These are phyloP conservation scores for Eulemur macaco DNA, from an alignment of 2,113 vertebrate genomes.

Conservation along the genomic window DNA sequence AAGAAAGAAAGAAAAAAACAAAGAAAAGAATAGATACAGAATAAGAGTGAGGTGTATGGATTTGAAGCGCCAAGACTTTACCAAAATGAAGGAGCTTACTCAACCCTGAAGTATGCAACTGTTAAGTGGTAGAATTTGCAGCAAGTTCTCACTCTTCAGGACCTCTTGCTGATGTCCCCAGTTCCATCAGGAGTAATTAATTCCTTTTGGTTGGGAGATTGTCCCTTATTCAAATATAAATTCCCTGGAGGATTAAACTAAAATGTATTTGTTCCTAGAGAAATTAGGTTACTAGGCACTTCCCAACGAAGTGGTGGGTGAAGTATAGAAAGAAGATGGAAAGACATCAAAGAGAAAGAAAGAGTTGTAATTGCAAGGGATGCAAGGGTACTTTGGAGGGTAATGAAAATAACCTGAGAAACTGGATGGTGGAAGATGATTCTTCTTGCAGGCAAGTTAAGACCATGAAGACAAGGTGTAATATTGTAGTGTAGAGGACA, in stretches of 20 bases:
- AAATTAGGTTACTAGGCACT: background rate
- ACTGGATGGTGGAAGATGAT: background rate
- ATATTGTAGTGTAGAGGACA: background rate
- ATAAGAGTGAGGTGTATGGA: background rate
- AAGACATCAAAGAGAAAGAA: background rate
- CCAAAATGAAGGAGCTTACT: background rate
- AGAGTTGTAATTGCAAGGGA: background rate
- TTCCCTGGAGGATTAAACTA: background rate
- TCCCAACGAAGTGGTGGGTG: background rate
- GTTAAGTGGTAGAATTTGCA: background rate
- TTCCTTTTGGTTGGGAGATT: background rate
- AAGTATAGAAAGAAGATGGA: background rate
- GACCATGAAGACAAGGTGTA: background rate
- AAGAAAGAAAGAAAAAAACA: too few species aligned
- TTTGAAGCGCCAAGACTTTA: background rate
- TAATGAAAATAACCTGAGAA: slow-evolving; percentile 2
- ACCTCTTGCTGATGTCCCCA: background rate
- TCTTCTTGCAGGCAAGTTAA: background rate
- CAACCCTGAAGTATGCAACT: background rate
- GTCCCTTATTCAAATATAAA: slow-evolving; percentile 15
- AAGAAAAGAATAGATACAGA: background rate
- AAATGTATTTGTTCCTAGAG: background rate
- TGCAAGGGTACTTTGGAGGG: background rate
- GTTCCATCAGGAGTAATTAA: background rate
- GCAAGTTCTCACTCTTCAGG: background rate